These are phyloP conservation scores for Perodicticus potto DNA, from an alignment of 2,797 vertebrate species.

Conservation along the genomic window DNA sequence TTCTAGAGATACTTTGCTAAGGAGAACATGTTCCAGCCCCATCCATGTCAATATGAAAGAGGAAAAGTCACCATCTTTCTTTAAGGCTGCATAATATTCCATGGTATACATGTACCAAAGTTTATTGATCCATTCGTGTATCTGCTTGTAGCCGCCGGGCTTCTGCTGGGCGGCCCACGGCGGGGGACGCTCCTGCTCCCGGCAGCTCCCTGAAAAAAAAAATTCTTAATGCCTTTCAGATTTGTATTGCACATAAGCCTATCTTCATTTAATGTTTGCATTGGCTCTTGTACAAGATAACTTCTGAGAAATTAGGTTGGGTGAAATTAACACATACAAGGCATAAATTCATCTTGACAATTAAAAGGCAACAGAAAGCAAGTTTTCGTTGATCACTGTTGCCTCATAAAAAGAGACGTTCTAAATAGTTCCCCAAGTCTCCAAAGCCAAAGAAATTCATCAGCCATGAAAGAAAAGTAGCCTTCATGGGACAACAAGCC, in stretches of 20 bases:
- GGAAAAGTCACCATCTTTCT: too few species aligned
- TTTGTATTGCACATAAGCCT: background rate
- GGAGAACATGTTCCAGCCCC: too few species aligned
- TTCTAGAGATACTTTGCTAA: too few species aligned
- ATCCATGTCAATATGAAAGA: too few species aligned
- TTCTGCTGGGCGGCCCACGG: too few species aligned
- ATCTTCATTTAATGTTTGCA: slow-evolving; percentile 24
- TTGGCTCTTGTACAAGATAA: background rate
- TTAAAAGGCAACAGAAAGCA: slow-evolving; percentile 54
- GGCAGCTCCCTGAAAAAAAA: too few species aligned
- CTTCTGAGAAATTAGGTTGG: background rate
- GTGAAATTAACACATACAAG: background rate
- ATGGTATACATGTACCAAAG: too few species aligned
- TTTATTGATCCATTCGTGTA: too few species aligned
- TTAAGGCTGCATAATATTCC: too few species aligned
- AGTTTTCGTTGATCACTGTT: background rate
- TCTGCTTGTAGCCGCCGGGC: too few species aligned
- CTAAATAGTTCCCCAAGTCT: background rate
- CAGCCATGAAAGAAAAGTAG: slow-evolving; percentile 41
- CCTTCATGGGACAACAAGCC: slow-evolving; percentile 25
- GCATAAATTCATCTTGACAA: slow-evolving; percentile 47
- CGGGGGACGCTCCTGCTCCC: too few species aligned
- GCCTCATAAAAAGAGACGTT: slow-evolving; percentile 54
- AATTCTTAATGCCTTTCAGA: slow-evolving; percentile 20
- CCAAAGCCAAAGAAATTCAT: slow-evolving; percentile 25